Conservation (phyloP, 2,888 invertebrate species). For the Cremastinae sp. region DNA sequence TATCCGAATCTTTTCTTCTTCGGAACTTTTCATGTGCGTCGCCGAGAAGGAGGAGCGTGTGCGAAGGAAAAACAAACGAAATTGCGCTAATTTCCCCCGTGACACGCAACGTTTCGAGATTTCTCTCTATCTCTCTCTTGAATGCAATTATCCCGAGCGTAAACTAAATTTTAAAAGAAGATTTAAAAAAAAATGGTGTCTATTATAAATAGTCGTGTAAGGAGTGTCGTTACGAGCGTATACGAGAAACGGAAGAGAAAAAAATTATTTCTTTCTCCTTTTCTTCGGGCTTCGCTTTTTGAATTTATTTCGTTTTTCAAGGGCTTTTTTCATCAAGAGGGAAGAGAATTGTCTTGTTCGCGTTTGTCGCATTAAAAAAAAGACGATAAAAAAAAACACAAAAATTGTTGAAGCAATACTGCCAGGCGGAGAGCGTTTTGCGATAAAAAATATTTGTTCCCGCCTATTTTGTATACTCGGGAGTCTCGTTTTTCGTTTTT, state of each 20-base stretch:
- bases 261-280: neutral
- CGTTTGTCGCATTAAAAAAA: neutral
- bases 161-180: conserved; percentile 27
- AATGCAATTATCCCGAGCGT: conserved; percentile 37
- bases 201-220: conserved; percentile 58
- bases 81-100: neutral
- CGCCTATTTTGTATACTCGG: conserved; percentile 15
- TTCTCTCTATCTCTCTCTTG: conserved; percentile 3
- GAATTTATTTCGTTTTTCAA: neutral
- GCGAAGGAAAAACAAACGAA: neutral
- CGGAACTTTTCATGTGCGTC: conserved; percentile 43
- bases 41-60: neutral
- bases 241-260: conserved; percentile 35
- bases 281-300: conserved; percentile 7
- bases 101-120: neutral
- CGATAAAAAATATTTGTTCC: conserved; percentile 3
- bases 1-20: conserved; percentile 24
- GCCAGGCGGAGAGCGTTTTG: neutral
- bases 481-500: conserved; percentile 37
- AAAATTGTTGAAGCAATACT: neutral
- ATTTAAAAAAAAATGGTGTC: conserved; percentile 52
- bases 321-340: neutral
- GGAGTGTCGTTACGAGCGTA: conserved; percentile 47
- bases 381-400: neutral
- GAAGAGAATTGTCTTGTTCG: conserved; percentile 1